Percentiles rank a stretch among this genome's conserved stretches.
Conservation (phyloP, 2,113 vertebrate genomes). For the Grammomys surdaster region DNA sequence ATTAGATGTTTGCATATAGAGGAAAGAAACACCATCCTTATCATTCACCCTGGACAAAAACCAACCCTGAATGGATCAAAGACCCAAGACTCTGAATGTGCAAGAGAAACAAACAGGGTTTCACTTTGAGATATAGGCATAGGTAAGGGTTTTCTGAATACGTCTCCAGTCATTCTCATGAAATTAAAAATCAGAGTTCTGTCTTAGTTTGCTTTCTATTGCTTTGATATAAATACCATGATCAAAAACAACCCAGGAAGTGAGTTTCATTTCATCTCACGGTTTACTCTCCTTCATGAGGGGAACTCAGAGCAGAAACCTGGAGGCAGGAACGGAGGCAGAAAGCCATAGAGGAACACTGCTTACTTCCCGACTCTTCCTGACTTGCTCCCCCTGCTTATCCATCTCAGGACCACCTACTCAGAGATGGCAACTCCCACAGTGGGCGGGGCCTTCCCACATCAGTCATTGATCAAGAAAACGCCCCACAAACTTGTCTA, state of each 20-base stretch:
- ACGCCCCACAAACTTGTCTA: background rate
- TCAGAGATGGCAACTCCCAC: background rate
- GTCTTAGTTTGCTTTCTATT: background rate
- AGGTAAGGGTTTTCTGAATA: background rate
- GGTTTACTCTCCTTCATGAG: background rate
- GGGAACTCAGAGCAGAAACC: background rate
- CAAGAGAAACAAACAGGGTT: background rate
- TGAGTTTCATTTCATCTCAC: background rate
- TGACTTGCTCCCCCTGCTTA: background rate
- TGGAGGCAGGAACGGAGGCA: background rate
- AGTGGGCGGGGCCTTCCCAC: background rate
- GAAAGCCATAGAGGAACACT: background rate
- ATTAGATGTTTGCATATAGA: background rate
- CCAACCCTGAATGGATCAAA: background rate
- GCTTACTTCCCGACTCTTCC: background rate
- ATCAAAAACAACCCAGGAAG: background rate
- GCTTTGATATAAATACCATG: background rate
- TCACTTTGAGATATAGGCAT: background rate
- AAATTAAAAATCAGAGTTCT: background rate
- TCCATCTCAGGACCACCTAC: background rate
- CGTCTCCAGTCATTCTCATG: background rate
- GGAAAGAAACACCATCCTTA: background rate
- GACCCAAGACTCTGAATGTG: background rate
- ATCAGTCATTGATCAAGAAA: background rate
- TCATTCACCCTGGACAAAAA: background rate